These are phyloP conservation scores for Trypoxylus dichotomus DNA, from an alignment of 1,140 invertebrate genomes.

Conservation along the genomic window DNA sequence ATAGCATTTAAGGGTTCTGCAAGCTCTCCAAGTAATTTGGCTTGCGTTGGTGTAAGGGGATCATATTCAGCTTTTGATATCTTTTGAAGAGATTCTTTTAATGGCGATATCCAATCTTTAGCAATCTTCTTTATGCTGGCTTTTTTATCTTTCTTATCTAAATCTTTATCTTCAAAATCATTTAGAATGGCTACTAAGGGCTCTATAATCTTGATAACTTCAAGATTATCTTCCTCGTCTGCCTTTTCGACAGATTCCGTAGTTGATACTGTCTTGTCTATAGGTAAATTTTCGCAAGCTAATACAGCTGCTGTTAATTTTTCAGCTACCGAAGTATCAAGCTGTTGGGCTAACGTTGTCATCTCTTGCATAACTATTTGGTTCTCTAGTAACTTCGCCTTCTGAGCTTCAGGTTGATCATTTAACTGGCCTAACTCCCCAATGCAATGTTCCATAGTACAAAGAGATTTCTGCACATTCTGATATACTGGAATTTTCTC, in stretches of 20 bases:
- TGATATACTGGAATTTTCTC: neutral
- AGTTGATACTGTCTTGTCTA: neutral
- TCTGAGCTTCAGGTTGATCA: neutral
- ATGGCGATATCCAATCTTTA: neutral
- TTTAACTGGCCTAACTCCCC: neutral
- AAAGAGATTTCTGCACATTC: slow-evolving; percentile 11
- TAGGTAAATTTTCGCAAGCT: neutral
- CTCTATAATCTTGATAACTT: neutral
- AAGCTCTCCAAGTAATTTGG: neutral
- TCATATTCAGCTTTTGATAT: neutral
- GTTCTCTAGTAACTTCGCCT: neutral
- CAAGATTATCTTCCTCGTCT: neutral
- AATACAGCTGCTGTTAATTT: neutral
- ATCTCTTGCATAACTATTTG: neutral
- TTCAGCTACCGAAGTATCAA: neutral
- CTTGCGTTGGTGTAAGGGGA: neutral
- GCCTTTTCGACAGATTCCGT: neutral
- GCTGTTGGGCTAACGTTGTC: neutral
- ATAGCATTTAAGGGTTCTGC: neutral
- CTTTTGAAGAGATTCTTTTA: neutral
- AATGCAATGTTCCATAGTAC: neutral
- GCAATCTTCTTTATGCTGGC: neutral
- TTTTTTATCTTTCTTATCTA: neutral
- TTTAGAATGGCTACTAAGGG: neutral
- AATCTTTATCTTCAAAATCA: neutral